Conservation (phyloP, 2,888 invertebrate genomes). For the Acholoe squamosa region DNA sequence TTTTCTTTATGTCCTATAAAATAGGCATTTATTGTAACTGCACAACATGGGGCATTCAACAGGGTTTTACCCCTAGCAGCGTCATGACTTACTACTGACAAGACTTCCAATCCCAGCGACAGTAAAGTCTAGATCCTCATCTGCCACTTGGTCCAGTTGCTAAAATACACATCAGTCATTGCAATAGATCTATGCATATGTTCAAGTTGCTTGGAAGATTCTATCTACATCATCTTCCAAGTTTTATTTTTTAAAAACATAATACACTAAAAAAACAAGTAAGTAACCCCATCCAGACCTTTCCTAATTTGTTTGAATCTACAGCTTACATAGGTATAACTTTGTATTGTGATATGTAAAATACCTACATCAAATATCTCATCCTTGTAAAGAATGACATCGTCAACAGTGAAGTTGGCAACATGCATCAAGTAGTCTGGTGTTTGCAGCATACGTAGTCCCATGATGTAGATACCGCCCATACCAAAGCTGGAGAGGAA, state of each 20-base stretch:
- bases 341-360: neutral
- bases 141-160: constrained; percentile 14
- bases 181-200: too few relatives aligned
- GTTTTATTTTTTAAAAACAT: too few relatives aligned
- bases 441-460: constrained; percentile 19
- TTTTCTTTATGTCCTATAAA: too few relatives aligned
- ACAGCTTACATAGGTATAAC: too few relatives aligned
- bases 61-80: too few relatives aligned
- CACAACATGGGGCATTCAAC: too few relatives aligned
- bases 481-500: neutral
- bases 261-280: too few relatives aligned
- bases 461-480: neutral
- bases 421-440: neutral
- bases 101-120: neutral
- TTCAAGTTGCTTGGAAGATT: too few relatives aligned
- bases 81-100: neutral
- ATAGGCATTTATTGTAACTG: too few relatives aligned
- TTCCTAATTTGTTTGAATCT: too few relatives aligned
- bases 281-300: too few relatives aligned
- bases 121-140: neutral
- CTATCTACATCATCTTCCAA: too few relatives aligned
- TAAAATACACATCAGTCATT: neutral
- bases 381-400: constrained; percentile 28
- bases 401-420: constrained; percentile 25
- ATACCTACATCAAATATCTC: constrained; percentile 23